Evolutionary conservation across 2,113 vertebrate genomes (phyloP).

Genomic region (Bufo gargarizans): DNA sequence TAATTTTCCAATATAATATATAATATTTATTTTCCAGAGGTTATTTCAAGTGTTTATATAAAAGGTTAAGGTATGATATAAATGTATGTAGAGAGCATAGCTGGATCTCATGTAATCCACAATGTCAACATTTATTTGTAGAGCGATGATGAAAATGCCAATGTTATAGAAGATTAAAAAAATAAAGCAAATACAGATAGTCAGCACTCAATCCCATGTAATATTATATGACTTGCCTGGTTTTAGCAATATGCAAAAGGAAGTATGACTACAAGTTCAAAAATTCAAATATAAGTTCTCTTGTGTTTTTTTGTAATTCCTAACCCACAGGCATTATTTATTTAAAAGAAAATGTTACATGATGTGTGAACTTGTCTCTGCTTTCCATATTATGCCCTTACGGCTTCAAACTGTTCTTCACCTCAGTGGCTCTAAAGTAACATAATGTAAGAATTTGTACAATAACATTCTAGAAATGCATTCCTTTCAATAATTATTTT

Average conservation of each 20-base stretch:
- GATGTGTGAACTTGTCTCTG: constrained; percentile 24
- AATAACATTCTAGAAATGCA: not conserved
- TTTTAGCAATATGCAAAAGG: not conserved
- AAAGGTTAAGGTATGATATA: not conserved
- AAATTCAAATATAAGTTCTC: constrained; percentile 5
- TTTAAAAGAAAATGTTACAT: constrained; percentile 6
- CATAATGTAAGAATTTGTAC: not conserved
- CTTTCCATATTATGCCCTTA: not conserved
- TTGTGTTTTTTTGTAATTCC: not conserved
- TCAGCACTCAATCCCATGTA: not conserved
- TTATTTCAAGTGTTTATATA: not conserved
- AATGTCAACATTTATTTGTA: not conserved
- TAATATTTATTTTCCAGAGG: not conserved
- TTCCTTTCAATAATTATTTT: not conserved
- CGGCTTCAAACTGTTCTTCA: not conserved
- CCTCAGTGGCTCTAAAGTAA: not conserved
- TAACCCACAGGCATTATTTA: not conserved
- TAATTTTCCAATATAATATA: not conserved
- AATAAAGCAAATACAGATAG: constrained; percentile 21
- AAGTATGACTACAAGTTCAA: constrained; percentile 22
- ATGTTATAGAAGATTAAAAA: not conserved
- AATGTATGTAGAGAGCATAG: not conserved
- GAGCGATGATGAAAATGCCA: not conserved
- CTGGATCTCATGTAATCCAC: not conserved
- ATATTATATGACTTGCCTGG: not conserved